phyloP scores from a whole-genome alignment of 2,888 invertebrate species.

The Cryptops parisi region DNA sequence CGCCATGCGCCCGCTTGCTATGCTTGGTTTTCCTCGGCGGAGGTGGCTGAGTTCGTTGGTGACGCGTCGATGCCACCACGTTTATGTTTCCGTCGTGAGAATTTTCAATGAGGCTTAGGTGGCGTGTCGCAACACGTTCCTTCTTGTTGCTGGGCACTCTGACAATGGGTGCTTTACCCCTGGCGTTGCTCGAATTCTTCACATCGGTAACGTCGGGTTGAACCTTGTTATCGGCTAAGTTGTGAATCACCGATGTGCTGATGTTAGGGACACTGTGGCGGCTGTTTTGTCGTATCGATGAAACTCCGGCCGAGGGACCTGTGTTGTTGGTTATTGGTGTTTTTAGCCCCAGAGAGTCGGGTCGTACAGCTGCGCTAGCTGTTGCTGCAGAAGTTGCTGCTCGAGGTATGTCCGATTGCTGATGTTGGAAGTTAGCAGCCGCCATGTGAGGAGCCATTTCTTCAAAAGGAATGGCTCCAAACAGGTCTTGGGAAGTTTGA shows the following conservation, averaged over 20 bases:
- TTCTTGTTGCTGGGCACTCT: conserved; percentile 8
- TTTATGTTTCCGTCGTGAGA: conserved; percentile 20
- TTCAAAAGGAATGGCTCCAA: conserved; percentile 25
- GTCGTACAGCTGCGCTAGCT: neutral
- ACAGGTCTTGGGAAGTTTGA: conserved; percentile 22
- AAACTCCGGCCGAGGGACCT: neutral
- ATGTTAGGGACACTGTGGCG: neutral
- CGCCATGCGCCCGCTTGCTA: conserved; percentile 20
- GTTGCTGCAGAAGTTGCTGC: conserved; percentile 1
- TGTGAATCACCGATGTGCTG: neutral
- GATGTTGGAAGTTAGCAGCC: conserved; percentile 5
- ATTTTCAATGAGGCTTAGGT: conserved; percentile 18
- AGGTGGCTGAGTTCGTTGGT: neutral
- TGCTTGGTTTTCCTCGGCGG: conserved; percentile 5
- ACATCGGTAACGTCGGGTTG: conserved; percentile 20
- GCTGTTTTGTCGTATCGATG: neutral
- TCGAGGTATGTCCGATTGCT: neutral
- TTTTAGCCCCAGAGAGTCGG: neutral
- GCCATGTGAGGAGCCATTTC: conserved; percentile 19
- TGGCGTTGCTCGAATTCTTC: conserved; percentile 20
- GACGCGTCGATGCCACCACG: neutral
- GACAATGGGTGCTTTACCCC: conserved; percentile 14
- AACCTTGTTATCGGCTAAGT: conserved; percentile 16
- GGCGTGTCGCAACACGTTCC: conserved; percentile 16
- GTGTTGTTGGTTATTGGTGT: conserved; percentile 5